These are phyloP conservation scores for Physeter macrocephalus DNA, from an alignment of 2,113 vertebrate species.

Conservation along the genomic window DNA sequence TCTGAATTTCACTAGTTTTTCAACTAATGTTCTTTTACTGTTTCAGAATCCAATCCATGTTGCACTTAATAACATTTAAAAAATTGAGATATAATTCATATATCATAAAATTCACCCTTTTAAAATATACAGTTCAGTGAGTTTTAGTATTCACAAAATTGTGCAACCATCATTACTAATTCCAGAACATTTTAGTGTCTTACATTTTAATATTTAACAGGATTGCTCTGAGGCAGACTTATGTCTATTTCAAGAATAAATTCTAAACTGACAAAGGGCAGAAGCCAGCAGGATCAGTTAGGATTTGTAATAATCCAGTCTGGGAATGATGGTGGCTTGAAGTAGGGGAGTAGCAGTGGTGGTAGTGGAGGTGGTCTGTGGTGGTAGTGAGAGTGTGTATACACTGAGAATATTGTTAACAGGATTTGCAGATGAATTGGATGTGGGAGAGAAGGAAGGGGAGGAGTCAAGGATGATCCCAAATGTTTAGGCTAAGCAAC, in stretches of 20 bases:
- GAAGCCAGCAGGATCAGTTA: not conserved
- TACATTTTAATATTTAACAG: conserved; percentile 24
- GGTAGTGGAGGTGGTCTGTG: not conserved
- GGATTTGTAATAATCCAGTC: not conserved
- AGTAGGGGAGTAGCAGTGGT: not conserved
- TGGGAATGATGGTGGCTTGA: not conserved
- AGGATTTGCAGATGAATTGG: not conserved
- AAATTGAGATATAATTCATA: not conserved
- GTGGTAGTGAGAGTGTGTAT: not conserved
- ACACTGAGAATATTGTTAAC: not conserved
- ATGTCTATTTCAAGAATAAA: conserved; percentile 36
- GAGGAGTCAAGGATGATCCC: not conserved
- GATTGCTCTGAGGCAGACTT: conserved; percentile 16
- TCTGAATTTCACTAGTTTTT: not conserved
- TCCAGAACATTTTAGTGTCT: not conserved
- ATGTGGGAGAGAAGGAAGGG: not conserved
- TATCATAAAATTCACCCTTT: not conserved
- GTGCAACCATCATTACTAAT: not conserved
- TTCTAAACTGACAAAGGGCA: not conserved
- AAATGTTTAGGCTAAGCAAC: not conserved
- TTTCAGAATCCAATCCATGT: not conserved
- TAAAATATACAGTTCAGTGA: not conserved
- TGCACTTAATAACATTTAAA: not conserved
- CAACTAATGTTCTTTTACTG: not conserved
- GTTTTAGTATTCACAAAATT: conserved; percentile 29